Evolutionary conservation across 2,888 invertebrate species (phyloP).

Genomic region (Pachliopta kotzebuea): DNA sequence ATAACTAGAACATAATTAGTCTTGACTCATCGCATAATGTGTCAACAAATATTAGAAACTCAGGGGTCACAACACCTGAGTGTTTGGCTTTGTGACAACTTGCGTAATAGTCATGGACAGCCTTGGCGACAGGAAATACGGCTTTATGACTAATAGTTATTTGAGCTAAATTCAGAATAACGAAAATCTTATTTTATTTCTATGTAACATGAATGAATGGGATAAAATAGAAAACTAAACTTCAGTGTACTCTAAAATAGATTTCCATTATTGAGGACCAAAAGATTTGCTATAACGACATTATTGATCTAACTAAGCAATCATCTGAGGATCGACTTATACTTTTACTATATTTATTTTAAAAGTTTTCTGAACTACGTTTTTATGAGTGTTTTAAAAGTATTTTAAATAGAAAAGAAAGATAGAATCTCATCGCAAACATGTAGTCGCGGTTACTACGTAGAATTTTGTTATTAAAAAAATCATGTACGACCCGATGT

Average conservation of each 20-base stretch:
- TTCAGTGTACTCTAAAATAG: background rate
- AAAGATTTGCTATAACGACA: too few species aligned
- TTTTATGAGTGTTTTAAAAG: background rate
- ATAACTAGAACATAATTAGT: background rate
- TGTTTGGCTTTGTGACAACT: conserved; percentile 70
- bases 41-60: conserved; percentile 49
- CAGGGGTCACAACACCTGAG: conserved; percentile 70
- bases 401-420: background rate
- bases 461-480: background rate
- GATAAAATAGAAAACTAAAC: background rate
- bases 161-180: conserved; percentile 39
- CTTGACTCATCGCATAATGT: conserved; percentile 46
- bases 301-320: background rate
- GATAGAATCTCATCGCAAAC: background rate
- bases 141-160: conserved; percentile 62
- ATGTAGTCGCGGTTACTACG: background rate
- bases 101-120: conserved; percentile 60
- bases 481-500: background rate
- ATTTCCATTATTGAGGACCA: background rate
- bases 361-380: background rate
- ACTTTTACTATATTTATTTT: background rate
- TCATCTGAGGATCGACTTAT: background rate
- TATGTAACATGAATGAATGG: conserved; percentile 11
- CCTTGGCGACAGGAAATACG: conserved; percentile 72
- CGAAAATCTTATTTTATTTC: conserved; percentile 15